phyloP scores from a whole-genome alignment of 2,888 invertebrate species.

The Drosophila fungiperda region DNA sequence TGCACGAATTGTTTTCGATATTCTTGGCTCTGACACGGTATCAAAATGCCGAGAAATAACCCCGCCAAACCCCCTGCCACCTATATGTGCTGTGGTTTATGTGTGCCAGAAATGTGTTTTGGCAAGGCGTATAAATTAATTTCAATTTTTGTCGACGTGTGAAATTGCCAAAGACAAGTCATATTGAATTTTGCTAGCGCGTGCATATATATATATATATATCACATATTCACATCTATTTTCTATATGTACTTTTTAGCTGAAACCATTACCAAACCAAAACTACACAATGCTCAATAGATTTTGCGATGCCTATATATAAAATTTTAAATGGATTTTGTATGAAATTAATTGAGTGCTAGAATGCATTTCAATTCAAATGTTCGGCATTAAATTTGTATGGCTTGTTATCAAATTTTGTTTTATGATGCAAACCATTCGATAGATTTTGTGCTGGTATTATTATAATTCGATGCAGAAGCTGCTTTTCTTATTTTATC shows the following conservation, averaged over 20 bases:
- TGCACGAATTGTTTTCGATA: slow-evolving; percentile 56
- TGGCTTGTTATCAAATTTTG: neutral
- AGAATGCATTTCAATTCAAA: neutral
- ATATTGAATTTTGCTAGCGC: slow-evolving; percentile 4
- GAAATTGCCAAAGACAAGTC: slow-evolving; percentile 63
- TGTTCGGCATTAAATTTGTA: neutral
- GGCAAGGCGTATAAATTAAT: slow-evolving; percentile 68
- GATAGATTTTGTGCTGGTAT: slow-evolving; percentile 13
- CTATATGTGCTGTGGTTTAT: neutral
- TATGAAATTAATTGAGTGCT: neutral
- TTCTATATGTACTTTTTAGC: neutral
- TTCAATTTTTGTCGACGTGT: slow-evolving; percentile 73
- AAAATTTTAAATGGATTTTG: neutral
- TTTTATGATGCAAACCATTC: neutral
- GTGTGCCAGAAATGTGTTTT: slow-evolving; percentile 59
- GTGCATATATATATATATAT: neutral
- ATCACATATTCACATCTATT: neutral
- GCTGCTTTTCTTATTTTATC: slow-evolving; percentile 5
- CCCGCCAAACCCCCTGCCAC: slow-evolving; percentile 9
- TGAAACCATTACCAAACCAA: neutral
- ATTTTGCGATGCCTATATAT: neutral
- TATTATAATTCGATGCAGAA: slow-evolving; percentile 9
- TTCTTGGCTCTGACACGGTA: slow-evolving; percentile 68
- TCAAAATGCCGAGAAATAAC: slow-evolving; percentile 29
- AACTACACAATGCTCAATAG: neutral